Percentiles rank a stretch among this genome's conserved stretches.
Evolutionary conservation across 2,797 vertebrate genomes (phyloP).

Genomic region (Eremophila alpestris): DNA sequence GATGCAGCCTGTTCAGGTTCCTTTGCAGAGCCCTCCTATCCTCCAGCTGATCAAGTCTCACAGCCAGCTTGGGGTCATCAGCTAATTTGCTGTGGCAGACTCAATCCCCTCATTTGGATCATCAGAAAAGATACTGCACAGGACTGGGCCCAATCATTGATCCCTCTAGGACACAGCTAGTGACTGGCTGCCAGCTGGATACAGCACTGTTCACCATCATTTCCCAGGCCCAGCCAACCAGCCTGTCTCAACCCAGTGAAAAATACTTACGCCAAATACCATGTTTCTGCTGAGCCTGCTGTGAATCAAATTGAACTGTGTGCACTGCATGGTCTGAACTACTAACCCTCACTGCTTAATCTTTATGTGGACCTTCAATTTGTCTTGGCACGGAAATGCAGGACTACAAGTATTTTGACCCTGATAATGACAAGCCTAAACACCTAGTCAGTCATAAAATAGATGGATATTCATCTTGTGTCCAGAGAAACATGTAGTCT

Average conservation of each 20-base stretch:
- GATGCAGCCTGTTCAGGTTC: not conserved
- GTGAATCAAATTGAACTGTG: not conserved
- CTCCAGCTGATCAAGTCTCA: not conserved
- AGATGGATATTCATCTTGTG: not conserved
- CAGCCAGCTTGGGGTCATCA: not conserved
- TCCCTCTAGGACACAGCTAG: fast-evolving
- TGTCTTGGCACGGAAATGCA: not conserved
- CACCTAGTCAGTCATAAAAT: not conserved
- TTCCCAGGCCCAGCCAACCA: fast-evolving
- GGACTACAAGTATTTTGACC: not conserved
- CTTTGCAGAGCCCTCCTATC: not conserved
- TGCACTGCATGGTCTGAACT: not conserved
- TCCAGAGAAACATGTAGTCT: not conserved
- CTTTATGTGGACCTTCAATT: not conserved
- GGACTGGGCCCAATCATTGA: not conserved
- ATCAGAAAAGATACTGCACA: not conserved
- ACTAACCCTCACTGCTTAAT: not conserved
- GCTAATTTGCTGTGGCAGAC: not conserved
- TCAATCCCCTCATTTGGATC: not conserved
- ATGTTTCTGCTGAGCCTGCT: not conserved
- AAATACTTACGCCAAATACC: not conserved
- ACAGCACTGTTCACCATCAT: too few relatives aligned
- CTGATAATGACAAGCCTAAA: not conserved
- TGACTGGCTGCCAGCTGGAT: not conserved
- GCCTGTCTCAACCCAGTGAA: not conserved